Conservation (phyloP, 2,797 vertebrate species). For the Notolabrus celidotus region DNA sequence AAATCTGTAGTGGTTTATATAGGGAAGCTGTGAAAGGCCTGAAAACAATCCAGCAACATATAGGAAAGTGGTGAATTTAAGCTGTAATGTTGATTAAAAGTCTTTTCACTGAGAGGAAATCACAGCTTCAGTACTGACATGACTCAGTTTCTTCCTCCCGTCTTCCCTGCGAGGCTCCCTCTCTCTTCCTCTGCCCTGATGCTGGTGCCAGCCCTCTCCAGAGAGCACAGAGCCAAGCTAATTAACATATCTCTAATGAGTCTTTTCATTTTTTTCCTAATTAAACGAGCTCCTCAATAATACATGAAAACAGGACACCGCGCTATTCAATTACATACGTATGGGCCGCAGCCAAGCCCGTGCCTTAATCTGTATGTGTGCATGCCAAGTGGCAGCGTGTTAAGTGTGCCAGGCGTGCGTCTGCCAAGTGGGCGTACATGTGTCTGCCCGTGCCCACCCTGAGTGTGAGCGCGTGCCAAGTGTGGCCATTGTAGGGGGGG, state of each 20-base stretch:
- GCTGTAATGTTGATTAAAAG: slow-evolving; percentile 23
- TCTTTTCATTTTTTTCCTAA: slow-evolving; percentile 88
- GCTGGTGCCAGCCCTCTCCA: slow-evolving; percentile 75
- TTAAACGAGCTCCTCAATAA: slow-evolving; percentile 88
- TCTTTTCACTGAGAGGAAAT: slow-evolving; percentile 18
- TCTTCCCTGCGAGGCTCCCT: slow-evolving; percentile 16
- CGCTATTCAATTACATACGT: slow-evolving; percentile 85
- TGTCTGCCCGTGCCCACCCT: slow-evolving; percentile 62
- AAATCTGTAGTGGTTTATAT: slow-evolving; percentile 37
- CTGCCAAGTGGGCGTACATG: slow-evolving; percentile 75
- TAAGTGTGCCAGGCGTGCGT: slow-evolving; percentile 73
- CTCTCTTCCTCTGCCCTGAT: slow-evolving; percentile 47
- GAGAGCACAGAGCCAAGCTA: slow-evolving; percentile 78
- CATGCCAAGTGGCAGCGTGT: slow-evolving; percentile 73
- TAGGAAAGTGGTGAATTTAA: slow-evolving; percentile 2
- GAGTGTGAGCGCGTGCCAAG: slow-evolving; percentile 60
- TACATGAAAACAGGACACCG: slow-evolving; percentile 87
- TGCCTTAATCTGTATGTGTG: slow-evolving; percentile 72
- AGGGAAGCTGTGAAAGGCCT: neutral
- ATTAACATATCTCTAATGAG: slow-evolving; percentile 89
- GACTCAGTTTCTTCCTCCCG: slow-evolving; percentile 61
- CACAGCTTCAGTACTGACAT: slow-evolving; percentile 22
- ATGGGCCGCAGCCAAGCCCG: slow-evolving; percentile 77
- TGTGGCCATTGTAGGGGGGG: slow-evolving; percentile 65
- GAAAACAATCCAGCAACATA: slow-evolving; percentile 24